Conservation (phyloP, 2,113 vertebrate genomes). For the Lepisosteus oculatus region DNA sequence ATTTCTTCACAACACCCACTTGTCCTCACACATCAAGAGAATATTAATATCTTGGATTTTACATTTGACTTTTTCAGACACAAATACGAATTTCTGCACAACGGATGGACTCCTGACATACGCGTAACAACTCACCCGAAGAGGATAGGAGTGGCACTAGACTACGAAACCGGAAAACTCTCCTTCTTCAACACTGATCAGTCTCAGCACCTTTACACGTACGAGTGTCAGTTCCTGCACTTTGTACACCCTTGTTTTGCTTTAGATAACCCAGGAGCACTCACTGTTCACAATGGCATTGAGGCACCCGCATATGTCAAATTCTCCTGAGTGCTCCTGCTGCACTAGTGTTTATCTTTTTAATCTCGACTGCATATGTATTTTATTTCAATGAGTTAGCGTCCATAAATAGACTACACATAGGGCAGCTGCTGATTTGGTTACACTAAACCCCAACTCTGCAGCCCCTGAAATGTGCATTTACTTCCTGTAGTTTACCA, state of each 20-base stretch:
- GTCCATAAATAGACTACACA: too few species aligned
- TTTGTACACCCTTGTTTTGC: slow-evolving; percentile 87
- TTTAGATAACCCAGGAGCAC: slow-evolving; percentile 76
- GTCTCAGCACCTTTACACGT: slow-evolving; percentile 83
- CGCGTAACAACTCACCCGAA: slow-evolving; percentile 57
- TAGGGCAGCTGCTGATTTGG: too few species aligned
- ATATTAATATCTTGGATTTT: neutral
- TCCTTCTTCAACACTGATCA: slow-evolving; percentile 84
- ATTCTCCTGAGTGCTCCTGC: neutral
- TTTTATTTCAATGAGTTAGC: too few species aligned
- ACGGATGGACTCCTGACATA: slow-evolving; percentile 69
- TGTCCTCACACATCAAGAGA: too few species aligned
- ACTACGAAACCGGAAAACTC: slow-evolving; percentile 73
- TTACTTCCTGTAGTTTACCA: too few species aligned
- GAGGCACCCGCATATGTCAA: slow-evolving; percentile 50
- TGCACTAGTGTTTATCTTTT: neutral
- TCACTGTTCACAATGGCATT: slow-evolving; percentile 72
- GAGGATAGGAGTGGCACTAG: slow-evolving; percentile 77
- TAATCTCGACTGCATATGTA: too few species aligned
- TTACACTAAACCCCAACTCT: too few species aligned
- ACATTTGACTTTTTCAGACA: slow-evolving; percentile 62
- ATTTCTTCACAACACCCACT: too few species aligned
- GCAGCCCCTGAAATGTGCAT: too few species aligned
- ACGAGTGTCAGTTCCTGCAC: slow-evolving; percentile 66
- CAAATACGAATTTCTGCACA: slow-evolving; percentile 86